Conservation (phyloP, 2,888 invertebrate genomes). For the Melanchra persicariae region DNA sequence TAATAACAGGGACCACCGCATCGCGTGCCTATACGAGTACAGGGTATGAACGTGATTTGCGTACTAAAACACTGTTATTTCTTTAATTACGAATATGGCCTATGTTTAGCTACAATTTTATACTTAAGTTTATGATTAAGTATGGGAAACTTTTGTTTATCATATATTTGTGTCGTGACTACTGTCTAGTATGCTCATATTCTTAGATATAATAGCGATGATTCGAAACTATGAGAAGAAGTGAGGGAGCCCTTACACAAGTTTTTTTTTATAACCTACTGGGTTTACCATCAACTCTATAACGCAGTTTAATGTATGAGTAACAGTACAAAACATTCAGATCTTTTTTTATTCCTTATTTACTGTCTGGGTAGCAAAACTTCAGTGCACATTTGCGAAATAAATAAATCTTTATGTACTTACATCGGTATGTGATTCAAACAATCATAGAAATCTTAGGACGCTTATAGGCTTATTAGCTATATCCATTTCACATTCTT, state of each 20-base stretch:
- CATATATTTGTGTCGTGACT: neutral
- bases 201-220: neutral
- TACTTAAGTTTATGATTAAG: conserved; percentile 7
- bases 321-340: too few relatives aligned
- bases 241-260: too few relatives aligned
- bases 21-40: conserved; percentile 50
- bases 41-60: conserved; percentile 59
- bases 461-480: neutral
- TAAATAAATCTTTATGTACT: neutral
- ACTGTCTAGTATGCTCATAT: neutral
- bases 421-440: neutral
- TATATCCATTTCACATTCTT: neutral
- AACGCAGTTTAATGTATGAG: too few relatives aligned
- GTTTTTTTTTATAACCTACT: too few relatives aligned
- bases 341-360: neutral
- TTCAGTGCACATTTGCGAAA: neutral
- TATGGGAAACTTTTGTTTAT: neutral
- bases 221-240: too few relatives aligned
- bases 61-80: conserved; percentile 26
- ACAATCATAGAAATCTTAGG: neutral
- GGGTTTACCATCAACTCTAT: too few relatives aligned
- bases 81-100: conserved; percentile 44
- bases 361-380: neutral
- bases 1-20: conserved; percentile 68
- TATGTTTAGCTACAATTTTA: conserved; percentile 8